Evolutionary conservation across 2,113 vertebrate genomes (phyloP).

Genomic region (Uria lomvia): DNA sequence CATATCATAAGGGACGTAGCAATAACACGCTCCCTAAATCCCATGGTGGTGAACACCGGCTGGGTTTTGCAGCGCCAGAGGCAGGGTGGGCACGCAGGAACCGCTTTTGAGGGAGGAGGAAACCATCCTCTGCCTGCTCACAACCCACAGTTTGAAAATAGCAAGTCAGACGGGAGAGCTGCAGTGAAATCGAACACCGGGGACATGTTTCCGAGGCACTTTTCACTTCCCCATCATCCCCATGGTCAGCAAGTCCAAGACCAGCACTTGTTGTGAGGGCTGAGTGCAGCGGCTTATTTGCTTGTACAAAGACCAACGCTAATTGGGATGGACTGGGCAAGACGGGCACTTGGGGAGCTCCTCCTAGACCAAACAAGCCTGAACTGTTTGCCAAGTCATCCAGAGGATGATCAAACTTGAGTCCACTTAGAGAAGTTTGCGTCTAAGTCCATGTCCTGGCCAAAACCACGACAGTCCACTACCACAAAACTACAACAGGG

Average conservation of each 20-base stretch:
- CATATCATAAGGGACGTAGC: accelerated
- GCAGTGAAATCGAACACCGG: not conserved
- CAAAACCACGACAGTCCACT: not conserved
- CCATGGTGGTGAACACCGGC: accelerated
- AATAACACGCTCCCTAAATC: accelerated
- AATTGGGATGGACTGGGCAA: not conserved
- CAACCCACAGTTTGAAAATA: not conserved
- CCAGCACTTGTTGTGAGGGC: accelerated
- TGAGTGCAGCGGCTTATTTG: accelerated
- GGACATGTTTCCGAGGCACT: accelerated
- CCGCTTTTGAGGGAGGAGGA: not conserved
- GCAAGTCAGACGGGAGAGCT: not conserved
- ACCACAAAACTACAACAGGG: not conserved
- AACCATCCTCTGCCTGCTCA: not conserved
- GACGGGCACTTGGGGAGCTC: not conserved
- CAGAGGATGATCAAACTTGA: not conserved
- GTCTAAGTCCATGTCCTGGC: not conserved
- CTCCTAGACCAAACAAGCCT: not conserved
- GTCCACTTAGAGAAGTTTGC: not conserved
- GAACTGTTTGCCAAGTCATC: not conserved
- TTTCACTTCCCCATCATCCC: not conserved
- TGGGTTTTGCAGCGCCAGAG: not conserved
- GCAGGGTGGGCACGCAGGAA: accelerated
- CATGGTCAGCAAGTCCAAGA: accelerated
- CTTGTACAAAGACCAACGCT: accelerated